A percentile compares a stretch with the other conserved stretches of the same genome.
Conservation (phyloP, 2,888 invertebrate species). For the Desoria tigrina region DNA sequence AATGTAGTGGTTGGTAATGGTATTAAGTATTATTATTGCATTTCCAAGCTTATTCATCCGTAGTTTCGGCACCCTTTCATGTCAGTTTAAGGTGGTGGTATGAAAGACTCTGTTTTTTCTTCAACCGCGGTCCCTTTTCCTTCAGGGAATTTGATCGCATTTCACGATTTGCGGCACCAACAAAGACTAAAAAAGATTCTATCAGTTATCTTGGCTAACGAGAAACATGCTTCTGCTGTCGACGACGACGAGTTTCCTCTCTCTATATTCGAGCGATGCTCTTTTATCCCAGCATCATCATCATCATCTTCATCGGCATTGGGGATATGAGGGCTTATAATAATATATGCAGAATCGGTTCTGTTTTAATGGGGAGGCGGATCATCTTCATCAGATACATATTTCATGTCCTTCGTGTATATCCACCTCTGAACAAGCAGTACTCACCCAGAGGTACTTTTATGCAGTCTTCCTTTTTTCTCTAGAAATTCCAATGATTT, state of each 20-base stretch:
- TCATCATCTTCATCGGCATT: background rate
- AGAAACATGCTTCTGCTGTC: conserved; percentile 39
- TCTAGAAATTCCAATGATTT: too few relatives aligned
- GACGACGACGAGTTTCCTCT: conserved; percentile 19
- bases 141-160: conserved; percentile 50
- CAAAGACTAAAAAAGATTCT: conserved; percentile 45
- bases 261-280: background rate
- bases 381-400: background rate
- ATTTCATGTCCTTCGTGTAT: too few relatives aligned
- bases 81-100: conserved; percentile 45
- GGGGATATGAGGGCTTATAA: too few relatives aligned
- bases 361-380: conserved; percentile 5
- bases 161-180: conserved; percentile 52
- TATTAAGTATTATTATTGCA: conserved; percentile 25
- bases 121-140: conserved; percentile 42
- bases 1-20: conserved; percentile 21
- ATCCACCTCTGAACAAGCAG: too few relatives aligned
- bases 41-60: conserved; percentile 21
- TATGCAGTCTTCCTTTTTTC: too few relatives aligned
- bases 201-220: conserved; percentile 49
- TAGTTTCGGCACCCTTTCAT: conserved; percentile 50
- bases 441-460: too few relatives aligned
- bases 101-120: conserved; percentile 45
- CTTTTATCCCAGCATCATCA: conserved; percentile 11
- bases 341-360: conserved; percentile 3